Evolutionary conservation across 2,113 vertebrate species (phyloP), one percentile per base, ranked within the genome.

Genomic region (Sapayoa aenigma): DNA sequence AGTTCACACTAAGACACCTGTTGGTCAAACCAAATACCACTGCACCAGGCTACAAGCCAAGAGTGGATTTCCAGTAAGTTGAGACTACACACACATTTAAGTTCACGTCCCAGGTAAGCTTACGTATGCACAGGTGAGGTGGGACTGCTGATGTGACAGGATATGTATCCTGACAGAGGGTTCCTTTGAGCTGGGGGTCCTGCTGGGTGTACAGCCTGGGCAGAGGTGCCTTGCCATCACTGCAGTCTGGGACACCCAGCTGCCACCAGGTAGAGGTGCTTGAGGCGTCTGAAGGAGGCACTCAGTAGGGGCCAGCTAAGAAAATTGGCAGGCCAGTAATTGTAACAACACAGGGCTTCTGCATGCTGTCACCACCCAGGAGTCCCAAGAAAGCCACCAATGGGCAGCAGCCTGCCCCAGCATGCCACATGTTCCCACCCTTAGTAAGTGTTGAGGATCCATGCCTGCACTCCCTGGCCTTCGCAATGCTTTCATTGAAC

Each of bases 61-160:
- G 30, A n/a, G 16, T 60, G 24, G 21, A 53, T 55, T 87, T 82
- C 41, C 2, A 6, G 6, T 21, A 47, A 13, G 7, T 49, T 18
- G 60, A 28, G 28, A 68, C 33, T 35, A 76, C 9, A 35, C 8
- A 11, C 2, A 3, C 11, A 33, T 2, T 0, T 28, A 55, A 50
- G 6, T 31, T 59, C 35, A 60, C 9, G 2, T 41, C 41, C 44
- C 17, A 35, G 5, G 22, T 41, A 31, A 11, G 24, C 39, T 79
- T 60, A 58, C 17, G 8, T 5, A 60, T 0, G 4, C 24, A 55
- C 18, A 65, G 25, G 12, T 46, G 39, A 82, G 44, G 35, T 23
- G 71, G 28, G n/a, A 49, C 31, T 0, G 0, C 41, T 1, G 0
- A 28, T 35, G 9, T 12, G 9, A 24, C 47, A 56, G 10, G 30